These are phyloP conservation scores for Baryphthengus martii DNA, from an alignment of 2,113 vertebrate species.

Conservation along the genomic window DNA sequence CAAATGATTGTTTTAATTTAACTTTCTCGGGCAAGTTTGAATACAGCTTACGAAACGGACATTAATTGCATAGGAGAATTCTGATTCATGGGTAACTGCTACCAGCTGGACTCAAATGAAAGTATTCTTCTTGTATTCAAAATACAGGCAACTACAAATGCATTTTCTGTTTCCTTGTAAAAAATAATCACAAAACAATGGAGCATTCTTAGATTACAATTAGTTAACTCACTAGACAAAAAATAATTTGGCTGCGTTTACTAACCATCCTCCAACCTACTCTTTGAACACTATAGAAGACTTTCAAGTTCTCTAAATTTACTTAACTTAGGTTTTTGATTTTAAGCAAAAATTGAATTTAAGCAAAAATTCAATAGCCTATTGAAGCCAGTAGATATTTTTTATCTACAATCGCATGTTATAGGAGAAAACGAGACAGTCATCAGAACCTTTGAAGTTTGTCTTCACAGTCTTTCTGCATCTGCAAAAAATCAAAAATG, in stretches of 20 bases:
- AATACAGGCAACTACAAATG: background rate
- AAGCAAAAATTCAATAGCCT: background rate
- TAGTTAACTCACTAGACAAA: background rate
- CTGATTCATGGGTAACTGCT: background rate
- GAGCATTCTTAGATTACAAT: background rate
- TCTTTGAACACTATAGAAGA: background rate
- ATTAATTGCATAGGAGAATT: background rate
- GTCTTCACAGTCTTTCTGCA: slow-evolving; percentile 12
- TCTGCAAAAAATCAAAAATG: background rate
- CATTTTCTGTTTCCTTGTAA: background rate
- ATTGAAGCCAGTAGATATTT: background rate
- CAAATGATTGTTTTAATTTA: background rate
- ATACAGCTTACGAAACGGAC: background rate
- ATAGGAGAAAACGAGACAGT: background rate
- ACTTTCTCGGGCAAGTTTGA: background rate
- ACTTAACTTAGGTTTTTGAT: background rate
- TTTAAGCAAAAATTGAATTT: background rate
- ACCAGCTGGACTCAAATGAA: background rate
- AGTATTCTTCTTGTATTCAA: background rate
- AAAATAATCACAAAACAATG: background rate
- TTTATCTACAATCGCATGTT: background rate
- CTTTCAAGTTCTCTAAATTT: background rate
- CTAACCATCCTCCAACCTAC: background rate
- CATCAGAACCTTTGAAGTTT: slow-evolving; percentile 34
- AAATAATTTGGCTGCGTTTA: background rate